These are phyloP conservation scores for Dolomedes plantarius DNA, from an alignment of 2,888 invertebrate species.

Conservation along the genomic window DNA sequence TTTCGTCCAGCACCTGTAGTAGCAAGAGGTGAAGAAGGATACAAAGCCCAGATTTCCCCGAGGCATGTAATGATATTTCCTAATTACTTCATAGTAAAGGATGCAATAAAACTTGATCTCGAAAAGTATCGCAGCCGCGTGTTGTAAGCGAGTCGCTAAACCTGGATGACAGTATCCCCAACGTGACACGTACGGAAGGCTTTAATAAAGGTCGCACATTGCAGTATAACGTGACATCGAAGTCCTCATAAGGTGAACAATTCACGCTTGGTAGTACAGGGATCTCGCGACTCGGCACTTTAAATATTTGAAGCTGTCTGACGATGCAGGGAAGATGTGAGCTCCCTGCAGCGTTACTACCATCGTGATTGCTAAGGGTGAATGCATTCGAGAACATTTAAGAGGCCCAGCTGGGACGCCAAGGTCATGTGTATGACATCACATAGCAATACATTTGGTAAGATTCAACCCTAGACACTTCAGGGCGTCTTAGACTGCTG, in stretches of 20 bases:
- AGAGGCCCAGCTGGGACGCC: constrained; percentile 25
- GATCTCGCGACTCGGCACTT: constrained; percentile 20
- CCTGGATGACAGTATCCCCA: too few species aligned
- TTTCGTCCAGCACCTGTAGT: constrained; percentile 17
- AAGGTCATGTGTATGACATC: constrained; percentile 30
- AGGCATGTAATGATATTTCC: constrained; percentile 35
- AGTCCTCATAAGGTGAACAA: neutral
- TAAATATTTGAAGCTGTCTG: constrained; percentile 34
- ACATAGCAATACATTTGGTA: too few species aligned
- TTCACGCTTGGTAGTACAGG: neutral
- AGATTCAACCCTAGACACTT: neutral
- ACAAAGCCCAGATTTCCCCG: constrained; percentile 32
- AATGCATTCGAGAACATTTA: constrained; percentile 29
- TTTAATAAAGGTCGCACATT: neutral
- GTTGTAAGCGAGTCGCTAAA: too few species aligned
- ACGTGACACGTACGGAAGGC: neutral
- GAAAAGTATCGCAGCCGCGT: too few species aligned
- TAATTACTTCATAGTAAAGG: constrained; percentile 38
- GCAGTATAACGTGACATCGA: too few species aligned
- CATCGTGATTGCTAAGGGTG: constrained; percentile 28
- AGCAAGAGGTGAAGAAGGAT: constrained; percentile 20
- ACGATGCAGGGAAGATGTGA: neutral
- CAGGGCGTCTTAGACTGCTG: neutral
- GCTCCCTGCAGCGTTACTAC: constrained; percentile 15
- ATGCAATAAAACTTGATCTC: constrained; percentile 38